phyloP scores from a whole-genome alignment of 35 echinoderm and acorn worm genomes.

The Ophiothrix spiculata region DNA sequence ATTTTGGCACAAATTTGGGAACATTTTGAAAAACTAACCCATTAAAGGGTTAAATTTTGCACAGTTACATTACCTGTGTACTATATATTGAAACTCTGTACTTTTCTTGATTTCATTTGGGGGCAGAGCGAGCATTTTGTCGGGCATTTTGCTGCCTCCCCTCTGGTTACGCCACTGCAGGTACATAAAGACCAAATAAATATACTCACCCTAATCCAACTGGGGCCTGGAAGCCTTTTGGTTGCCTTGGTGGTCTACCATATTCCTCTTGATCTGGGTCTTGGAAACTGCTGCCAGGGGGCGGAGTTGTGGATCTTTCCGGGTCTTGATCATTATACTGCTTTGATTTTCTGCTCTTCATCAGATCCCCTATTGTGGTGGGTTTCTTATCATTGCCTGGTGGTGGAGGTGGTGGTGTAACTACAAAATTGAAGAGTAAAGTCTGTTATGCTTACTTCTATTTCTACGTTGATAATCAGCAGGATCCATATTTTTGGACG shows the following conservation, averaged over 20 bases:
- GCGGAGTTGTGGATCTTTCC: slow-evolving; percentile 80
- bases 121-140: too few species aligned
- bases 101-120: too few species aligned
- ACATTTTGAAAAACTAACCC: too few species aligned
- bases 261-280: slow-evolving; percentile 49
- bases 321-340: slow-evolving; percentile 58
- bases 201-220: slow-evolving; percentile 83
- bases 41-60: too few species aligned
- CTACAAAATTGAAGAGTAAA: slow-evolving; percentile 10
- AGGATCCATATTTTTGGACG: too few species aligned
- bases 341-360: slow-evolving; percentile 51
- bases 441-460: too few species aligned
- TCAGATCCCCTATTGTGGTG: slow-evolving; percentile 41
- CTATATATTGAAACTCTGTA: too few species aligned
- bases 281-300: slow-evolving; percentile 61
- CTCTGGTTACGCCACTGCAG: too few species aligned
- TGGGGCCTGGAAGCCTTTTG: slow-evolving; percentile 70
- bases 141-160: too few species aligned
- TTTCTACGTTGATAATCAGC: too few species aligned
- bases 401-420: slow-evolving; percentile 53
- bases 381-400: slow-evolving; percentile 41
- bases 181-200: not conserved
- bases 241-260: slow-evolving; percentile 31
- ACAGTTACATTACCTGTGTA: too few species aligned
- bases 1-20: too few species aligned